A percentile compares a stretch with the other conserved stretches of the same genome.
Conservation (phyloP, 2,797 vertebrate genomes). For the Spinus olivaceus region DNA sequence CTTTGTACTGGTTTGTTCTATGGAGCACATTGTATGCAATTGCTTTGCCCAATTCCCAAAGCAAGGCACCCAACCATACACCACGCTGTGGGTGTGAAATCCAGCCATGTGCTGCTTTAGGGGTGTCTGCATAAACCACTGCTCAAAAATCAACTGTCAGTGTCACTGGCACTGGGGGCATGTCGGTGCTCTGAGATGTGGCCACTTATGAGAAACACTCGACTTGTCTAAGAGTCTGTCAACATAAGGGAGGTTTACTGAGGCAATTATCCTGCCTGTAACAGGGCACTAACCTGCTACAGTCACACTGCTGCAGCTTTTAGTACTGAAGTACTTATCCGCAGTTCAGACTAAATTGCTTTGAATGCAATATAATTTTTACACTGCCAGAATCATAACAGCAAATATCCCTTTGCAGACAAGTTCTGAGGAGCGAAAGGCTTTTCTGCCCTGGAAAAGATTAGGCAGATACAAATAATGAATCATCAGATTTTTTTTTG, state of each 20-base stretch:
- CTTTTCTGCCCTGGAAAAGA: not conserved
- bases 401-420: not conserved
- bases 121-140: not conserved
- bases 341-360: not conserved
- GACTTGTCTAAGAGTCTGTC: not conserved
- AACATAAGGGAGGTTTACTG: not conserved
- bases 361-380: not conserved
- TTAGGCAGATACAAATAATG: not conserved
- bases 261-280: not conserved
- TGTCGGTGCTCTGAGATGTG: not conserved
- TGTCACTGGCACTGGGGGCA: not conserved
- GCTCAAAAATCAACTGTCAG: not conserved
- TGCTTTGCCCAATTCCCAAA: not conserved
- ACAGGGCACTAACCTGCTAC: not conserved
- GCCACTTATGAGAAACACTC: not conserved
- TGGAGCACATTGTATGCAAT: not conserved
- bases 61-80: not conserved
- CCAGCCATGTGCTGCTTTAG: not conserved
- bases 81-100: rapidly evolving
- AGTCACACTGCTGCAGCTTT: not conserved
- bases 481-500: not conserved
- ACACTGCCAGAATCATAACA: not conserved
- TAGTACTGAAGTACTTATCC: not conserved
- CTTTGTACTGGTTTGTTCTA: not conserved
- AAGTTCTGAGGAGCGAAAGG: not conserved